These are phyloP conservation scores for Octomys mimax DNA, from an alignment of 2,797 vertebrate species.

Conservation along the genomic window DNA sequence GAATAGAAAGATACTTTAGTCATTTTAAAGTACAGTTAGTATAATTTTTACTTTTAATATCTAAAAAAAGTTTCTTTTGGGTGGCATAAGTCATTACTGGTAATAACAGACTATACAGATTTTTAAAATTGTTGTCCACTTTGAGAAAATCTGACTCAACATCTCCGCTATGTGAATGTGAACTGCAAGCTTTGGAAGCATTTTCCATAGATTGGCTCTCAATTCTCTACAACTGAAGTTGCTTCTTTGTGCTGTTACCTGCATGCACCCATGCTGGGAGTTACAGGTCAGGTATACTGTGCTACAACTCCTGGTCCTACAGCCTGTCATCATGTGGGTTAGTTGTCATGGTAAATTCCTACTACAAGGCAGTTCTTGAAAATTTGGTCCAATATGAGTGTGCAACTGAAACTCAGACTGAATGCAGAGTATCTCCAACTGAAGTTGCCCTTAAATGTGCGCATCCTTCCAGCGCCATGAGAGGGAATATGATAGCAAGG, in stretches of 20 bases:
- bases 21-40: not conserved
- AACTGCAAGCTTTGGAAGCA: not conserved
- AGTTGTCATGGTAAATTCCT: not conserved
- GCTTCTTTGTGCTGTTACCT: not conserved
- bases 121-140: not conserved
- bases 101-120: not conserved
- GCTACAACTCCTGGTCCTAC: not conserved
- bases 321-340: not conserved
- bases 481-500: not conserved
- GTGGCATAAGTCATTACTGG: not conserved
- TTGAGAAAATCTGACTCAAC: not conserved
- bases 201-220: not conserved
- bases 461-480: not conserved
- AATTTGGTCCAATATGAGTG: not conserved
- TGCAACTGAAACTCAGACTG: not conserved
- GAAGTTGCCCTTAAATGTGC: not conserved
- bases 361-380: not conserved
- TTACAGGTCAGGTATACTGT: not conserved
- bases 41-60: not conserved
- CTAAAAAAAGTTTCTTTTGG: not conserved
- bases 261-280: not conserved
- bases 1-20: not conserved
- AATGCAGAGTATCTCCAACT: not conserved
- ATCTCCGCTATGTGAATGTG: not conserved
- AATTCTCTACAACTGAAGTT: not conserved